Base-by-base conservation (phyloP, 2,888 invertebrate species). In the Aromia moschata region DNA sequence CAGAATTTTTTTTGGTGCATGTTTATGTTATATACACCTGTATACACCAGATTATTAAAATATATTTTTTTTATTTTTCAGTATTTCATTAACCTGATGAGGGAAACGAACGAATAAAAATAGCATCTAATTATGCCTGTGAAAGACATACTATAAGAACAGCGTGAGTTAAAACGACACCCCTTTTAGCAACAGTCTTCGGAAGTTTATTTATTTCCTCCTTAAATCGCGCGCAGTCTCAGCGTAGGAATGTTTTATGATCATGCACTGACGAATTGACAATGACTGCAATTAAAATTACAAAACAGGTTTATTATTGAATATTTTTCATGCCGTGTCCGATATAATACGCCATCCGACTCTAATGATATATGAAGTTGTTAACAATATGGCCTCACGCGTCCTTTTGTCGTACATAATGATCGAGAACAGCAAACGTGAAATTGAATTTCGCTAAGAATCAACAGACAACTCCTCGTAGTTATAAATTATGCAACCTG, bases 261-360 rank as follows among this genome's bases (percentile, higher is more conserved):
- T 56, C 54, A 51, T 47, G 40, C 30, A 5, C 54, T 37, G 51
- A 15, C 20, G 31, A 58, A 51, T 52, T 56, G 58, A 62, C 62
- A 62, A 58, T 58, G 46, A 40, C 40, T 16, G 62, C 58, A 62
- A 62, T 62, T 58, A 62, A 55, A 58, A 55, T 58, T 46, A 58
- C 55, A 58, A 58, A 44, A 47, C 44, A 56, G 53, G 52, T 55
- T 54, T 56, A 60, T 56, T 56, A 56, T 51, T 41, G 12, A 11
- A 20, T 15, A 36, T 46, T 60, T 60, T 60, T 60, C 36, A 14
- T 31, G 16, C 45, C 11, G 15, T 9, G 31, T 10, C 14, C 15
- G 45, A 45, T 31, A 45, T 9, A 45, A 45, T 45, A 31, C 5
- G 31, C n/a, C 45, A 25, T 31, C 31, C 31, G n/a, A 11, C 31